Conservation (phyloP, 2,113 vertebrate genomes). For the Speoplatyrhinus poulsoni region DNA sequence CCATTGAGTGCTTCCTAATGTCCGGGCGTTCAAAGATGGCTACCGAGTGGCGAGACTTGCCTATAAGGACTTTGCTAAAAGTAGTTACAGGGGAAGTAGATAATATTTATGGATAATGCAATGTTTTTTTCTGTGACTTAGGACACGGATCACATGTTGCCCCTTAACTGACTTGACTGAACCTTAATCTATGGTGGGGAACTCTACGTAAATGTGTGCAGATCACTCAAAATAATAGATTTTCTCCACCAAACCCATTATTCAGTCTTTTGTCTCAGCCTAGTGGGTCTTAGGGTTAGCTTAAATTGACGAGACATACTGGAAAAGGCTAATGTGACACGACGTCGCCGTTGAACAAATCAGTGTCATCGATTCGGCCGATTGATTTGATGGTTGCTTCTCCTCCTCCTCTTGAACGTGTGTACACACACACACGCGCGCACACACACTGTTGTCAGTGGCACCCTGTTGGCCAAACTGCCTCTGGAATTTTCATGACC, state of each 20-base stretch:
- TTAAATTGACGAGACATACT: not conserved
- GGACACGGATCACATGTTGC: too few relatives aligned
- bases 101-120: too few relatives aligned
- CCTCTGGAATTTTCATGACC: conserved; percentile 39
- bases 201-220: too few relatives aligned
- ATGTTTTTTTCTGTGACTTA: too few relatives aligned
- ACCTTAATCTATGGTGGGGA: too few relatives aligned
- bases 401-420: conserved; percentile 1
- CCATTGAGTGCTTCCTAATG: too few relatives aligned
- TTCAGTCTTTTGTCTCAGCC: conserved; percentile 4
- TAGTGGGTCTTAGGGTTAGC: conserved; percentile 16
- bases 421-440: conserved; percentile 17
- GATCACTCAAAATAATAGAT: not conserved
- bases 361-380: conserved; percentile 28
- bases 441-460: conserved; percentile 16
- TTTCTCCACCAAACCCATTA: not conserved
- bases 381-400: conserved; percentile 53
- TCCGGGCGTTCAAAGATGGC: too few relatives aligned
- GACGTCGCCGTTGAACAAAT: conserved; percentile 40
- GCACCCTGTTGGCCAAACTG: conserved; percentile 26
- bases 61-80: too few relatives aligned
- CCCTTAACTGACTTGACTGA: too few relatives aligned
- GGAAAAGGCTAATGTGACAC: conserved; percentile 13
- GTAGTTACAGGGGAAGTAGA: too few relatives aligned
- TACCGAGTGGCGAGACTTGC: too few relatives aligned